A percentile compares a stretch with the other conserved stretches of the same genome.
phyloP scores from a whole-genome alignment of 2,888 invertebrate genomes.

The Drosophila neutralis region DNA sequence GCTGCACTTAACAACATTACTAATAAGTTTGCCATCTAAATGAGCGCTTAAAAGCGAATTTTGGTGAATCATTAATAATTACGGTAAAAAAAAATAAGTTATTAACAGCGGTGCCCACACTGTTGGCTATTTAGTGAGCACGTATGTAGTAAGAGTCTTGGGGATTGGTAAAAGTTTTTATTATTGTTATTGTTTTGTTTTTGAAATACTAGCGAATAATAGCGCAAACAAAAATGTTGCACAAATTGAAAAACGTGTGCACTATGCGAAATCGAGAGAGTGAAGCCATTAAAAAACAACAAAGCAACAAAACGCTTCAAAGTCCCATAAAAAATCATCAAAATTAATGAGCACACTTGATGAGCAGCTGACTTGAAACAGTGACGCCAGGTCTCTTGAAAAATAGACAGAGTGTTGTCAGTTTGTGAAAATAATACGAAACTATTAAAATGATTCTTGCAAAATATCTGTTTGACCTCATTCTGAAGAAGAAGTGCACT shows the following conservation, averaged over 20 bases:
- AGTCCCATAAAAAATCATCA: slow-evolving; percentile 36
- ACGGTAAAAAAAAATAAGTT: neutral
- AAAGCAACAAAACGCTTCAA: slow-evolving; percentile 1
- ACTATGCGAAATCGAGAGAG: slow-evolving; percentile 30
- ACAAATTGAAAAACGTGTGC: slow-evolving; percentile 42
- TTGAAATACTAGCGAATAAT: slow-evolving; percentile 8
- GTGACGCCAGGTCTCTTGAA: slow-evolving; percentile 10
- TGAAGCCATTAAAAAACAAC: slow-evolving; percentile 17
- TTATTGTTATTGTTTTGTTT: slow-evolving; percentile 14
- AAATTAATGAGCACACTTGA: slow-evolving; percentile 41
- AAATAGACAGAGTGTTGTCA: slow-evolving; percentile 8
- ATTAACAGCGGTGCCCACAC: slow-evolving; percentile 25
- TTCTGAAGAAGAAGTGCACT: slow-evolving; percentile 52
- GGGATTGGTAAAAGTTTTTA: slow-evolving; percentile 35
- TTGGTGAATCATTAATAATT: slow-evolving; percentile 5
- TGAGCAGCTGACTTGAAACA: slow-evolving; percentile 2
- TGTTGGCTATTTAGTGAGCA: slow-evolving; percentile 5
- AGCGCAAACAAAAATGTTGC: slow-evolving; percentile 29
- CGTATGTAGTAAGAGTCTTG: slow-evolving; percentile 32
- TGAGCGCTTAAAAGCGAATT: neutral
- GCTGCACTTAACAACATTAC: neutral
- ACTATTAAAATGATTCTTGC: slow-evolving; percentile 49
- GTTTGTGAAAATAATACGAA: slow-evolving; percentile 6
- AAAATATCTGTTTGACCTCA: slow-evolving; percentile 62
- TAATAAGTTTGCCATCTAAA: neutral